phyloP scores from a whole-genome alignment of 2,888 invertebrate genomes.

The Thysanoteuthis rhombus region DNA sequence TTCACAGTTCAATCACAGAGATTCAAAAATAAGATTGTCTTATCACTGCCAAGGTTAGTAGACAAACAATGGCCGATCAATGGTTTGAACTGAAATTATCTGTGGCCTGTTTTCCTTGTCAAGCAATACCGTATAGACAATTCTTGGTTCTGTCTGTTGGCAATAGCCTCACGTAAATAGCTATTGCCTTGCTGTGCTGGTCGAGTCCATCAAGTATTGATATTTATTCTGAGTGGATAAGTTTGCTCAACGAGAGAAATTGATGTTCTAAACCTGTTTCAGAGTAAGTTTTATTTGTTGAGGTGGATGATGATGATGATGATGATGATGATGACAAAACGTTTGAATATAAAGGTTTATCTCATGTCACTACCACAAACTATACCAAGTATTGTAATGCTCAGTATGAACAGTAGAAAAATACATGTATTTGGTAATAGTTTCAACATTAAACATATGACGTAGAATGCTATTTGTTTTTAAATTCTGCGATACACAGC shows the following conservation, averaged over 20 bases:
- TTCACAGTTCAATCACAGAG: background rate
- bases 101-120: background rate
- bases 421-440: too few relatives aligned
- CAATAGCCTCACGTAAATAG: background rate
- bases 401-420: too few relatives aligned
- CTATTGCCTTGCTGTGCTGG: background rate
- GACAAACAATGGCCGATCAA: background rate
- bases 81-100: background rate
- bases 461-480: too few relatives aligned
- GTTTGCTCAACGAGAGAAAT: background rate
- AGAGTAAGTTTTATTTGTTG: too few relatives aligned
- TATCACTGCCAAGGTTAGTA: background rate
- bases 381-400: too few relatives aligned
- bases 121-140: background rate
- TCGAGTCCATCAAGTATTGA: background rate
- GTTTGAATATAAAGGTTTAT: too few relatives aligned
- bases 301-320: too few relatives aligned
- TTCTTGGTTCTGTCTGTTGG: background rate
- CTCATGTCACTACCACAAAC: too few relatives aligned
- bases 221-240: background rate
- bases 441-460: too few relatives aligned
- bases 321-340: too few relatives aligned
- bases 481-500: too few relatives aligned
- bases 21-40: background rate
- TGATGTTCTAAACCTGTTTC: too few relatives aligned